Conservation (phyloP, 2,888 invertebrate species). For the Ochlodes sylvanus region DNA sequence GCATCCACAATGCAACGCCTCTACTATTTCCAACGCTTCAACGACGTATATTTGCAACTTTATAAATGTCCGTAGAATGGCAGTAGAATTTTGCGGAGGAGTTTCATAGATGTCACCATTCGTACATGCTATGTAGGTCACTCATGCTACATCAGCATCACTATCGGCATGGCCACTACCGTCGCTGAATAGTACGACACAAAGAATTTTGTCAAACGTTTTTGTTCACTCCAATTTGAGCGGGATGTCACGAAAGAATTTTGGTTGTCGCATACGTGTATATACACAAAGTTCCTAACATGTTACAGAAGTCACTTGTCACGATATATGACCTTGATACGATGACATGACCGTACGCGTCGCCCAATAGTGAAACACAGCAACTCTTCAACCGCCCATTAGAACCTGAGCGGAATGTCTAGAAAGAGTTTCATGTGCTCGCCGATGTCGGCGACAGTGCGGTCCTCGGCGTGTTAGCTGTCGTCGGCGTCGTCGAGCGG, state of each 20-base stretch:
- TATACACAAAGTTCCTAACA: neutral
- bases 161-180: too few species aligned
- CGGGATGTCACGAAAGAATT: too few species aligned
- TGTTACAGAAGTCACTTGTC: neutral
- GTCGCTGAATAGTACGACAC: too few species aligned
- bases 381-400: constrained; percentile 41
- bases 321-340: neutral
- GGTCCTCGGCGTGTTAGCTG: constrained; percentile 85
- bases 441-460: constrained; percentile 82
- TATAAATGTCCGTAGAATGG: too few species aligned
- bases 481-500: constrained; percentile 61
- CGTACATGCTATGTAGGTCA: too few species aligned
- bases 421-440: constrained; percentile 84
- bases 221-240: too few species aligned
- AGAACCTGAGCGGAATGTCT: constrained; percentile 86
- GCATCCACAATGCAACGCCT: neutral
- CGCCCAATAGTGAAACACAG: neutral
- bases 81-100: too few species aligned
- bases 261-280: neutral
- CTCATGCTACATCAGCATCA: too few species aligned
- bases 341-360: neutral
- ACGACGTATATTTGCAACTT: too few species aligned
- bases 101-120: too few species aligned
- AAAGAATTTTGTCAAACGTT: neutral
- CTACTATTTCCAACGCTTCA: neutral